These are phyloP conservation scores for Acanthopleura granulata DNA, from an alignment of 2,888 invertebrate species.

Conservation along the genomic window DNA sequence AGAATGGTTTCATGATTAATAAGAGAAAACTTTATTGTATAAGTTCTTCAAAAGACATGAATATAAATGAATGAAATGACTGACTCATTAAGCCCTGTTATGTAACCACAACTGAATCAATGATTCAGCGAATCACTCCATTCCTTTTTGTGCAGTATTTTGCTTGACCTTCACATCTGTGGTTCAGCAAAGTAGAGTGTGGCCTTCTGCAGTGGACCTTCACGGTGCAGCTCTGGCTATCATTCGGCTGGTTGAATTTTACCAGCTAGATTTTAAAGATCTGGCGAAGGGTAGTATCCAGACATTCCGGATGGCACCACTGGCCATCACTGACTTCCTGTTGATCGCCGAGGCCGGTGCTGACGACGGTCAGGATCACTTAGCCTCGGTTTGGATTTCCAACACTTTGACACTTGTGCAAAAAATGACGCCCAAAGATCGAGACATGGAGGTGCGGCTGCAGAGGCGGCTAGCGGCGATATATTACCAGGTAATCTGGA, in stretches of 20 bases:
- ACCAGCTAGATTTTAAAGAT: neutral
- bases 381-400: neutral
- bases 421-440: neutral
- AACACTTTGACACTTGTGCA: neutral
- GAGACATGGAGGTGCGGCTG: neutral
- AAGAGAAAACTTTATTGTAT: no score
- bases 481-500: neutral
- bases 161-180: neutral
- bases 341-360: neutral
- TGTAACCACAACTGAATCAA: no score
- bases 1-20: no score
- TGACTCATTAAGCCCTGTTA: no score
- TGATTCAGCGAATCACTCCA: no score
- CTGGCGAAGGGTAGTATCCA: neutral
- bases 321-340: neutral
- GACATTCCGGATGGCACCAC: neutral
- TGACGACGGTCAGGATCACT: constrained; percentile 3
- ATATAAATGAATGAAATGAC: no score
- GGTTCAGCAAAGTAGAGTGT: neutral
- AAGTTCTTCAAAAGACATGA: no score
- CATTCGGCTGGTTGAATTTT: neutral
- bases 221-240: neutral
- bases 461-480: neutral
- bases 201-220: neutral
- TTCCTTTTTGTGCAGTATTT: no score